Conservation (phyloP, 2,797 vertebrate species). For the Channa striata region DNA sequence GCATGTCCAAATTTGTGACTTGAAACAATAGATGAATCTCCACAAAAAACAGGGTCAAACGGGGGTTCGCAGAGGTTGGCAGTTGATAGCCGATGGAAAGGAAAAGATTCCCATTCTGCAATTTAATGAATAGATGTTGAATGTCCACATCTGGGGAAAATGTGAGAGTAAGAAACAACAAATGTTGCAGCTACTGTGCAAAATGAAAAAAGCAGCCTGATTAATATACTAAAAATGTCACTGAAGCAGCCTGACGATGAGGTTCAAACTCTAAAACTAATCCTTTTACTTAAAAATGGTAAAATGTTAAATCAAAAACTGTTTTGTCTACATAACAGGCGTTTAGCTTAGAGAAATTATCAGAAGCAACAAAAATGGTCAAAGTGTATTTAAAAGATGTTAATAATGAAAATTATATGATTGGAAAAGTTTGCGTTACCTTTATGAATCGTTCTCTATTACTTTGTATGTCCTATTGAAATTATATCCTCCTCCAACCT, state of each 20-base stretch:
- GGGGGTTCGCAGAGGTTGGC: constrained; percentile 10
- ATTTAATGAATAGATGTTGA: background rate
- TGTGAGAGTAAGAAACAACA: constrained; percentile 19
- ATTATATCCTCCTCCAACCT: too few relatives aligned
- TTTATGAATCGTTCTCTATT: too few relatives aligned
- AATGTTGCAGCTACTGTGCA: background rate
- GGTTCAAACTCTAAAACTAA: constrained; percentile 3
- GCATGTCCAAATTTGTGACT: constrained; percentile 58
- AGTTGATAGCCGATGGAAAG: background rate
- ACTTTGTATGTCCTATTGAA: too few relatives aligned
- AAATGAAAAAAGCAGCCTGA: background rate
- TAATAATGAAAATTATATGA: too few relatives aligned
- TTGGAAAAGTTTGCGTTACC: too few relatives aligned
- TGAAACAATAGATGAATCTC: constrained; percentile 66
- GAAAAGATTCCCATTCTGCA: background rate
- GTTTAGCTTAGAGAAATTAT: too few relatives aligned
- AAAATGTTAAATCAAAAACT: too few relatives aligned
- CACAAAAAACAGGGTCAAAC: constrained; percentile 40
- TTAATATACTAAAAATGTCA: background rate
- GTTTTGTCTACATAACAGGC: too few relatives aligned
- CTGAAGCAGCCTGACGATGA: background rate
- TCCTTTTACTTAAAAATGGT: background rate
- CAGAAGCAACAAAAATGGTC: too few relatives aligned
- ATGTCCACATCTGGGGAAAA: constrained; percentile 16
- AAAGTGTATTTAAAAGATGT: too few relatives aligned